These are phyloP conservation scores for Trissolcus brochymenae DNA, from an alignment of 2,888 invertebrate species.

Conservation along the genomic window DNA sequence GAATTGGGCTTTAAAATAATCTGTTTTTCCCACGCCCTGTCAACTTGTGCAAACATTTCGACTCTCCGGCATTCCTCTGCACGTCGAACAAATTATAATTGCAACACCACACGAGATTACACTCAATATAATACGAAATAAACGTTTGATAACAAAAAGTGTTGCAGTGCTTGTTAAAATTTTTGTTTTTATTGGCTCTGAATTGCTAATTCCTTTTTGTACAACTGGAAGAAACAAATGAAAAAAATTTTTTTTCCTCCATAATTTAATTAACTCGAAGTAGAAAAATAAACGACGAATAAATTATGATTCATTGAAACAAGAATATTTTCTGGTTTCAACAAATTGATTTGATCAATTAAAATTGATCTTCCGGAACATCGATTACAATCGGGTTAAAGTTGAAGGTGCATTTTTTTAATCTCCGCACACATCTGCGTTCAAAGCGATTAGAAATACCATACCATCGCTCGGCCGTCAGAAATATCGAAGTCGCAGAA, in stretches of 20 bases:
- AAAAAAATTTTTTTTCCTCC: too few relatives aligned
- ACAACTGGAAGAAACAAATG: too few relatives aligned
- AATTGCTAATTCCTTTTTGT: too few relatives aligned
- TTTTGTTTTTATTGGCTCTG: not conserved
- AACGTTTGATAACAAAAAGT: not conserved
- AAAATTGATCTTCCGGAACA: constrained; percentile 4
- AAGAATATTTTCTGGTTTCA: too few relatives aligned
- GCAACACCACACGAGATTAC: not conserved
- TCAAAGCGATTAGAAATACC: constrained; percentile 58
- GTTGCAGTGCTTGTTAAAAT: not conserved
- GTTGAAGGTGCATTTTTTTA: not conserved
- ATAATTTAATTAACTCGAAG: too few relatives aligned
- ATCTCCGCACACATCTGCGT: constrained; percentile 8
- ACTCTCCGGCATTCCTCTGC: constrained; percentile 4
- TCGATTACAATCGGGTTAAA: constrained; percentile 8
- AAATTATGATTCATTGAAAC: too few relatives aligned
- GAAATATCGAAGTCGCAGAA: constrained; percentile 37
- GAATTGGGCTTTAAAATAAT: constrained; percentile 38
- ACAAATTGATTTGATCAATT: too few relatives aligned
- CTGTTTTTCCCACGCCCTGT: constrained; percentile 35
- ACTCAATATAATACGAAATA: not conserved
- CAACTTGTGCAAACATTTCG: constrained; percentile 2
- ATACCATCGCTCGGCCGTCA: constrained; percentile 52
- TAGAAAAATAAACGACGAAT: too few relatives aligned
- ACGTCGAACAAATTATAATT: constrained; percentile 12